Evolutionary conservation across 2,113 vertebrate genomes (phyloP).

Genomic region (Archilochus colubris): DNA sequence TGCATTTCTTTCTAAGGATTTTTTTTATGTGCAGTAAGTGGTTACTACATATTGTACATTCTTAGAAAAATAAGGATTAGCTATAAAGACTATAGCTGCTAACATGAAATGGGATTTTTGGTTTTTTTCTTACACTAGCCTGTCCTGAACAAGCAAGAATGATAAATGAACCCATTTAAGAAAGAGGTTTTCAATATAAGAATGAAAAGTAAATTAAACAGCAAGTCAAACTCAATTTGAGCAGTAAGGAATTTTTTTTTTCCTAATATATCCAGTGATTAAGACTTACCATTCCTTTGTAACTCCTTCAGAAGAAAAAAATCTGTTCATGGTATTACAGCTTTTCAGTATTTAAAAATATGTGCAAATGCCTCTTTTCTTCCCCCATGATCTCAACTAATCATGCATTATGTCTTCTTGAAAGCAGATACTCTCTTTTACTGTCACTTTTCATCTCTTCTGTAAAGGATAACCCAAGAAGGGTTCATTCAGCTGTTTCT

Average conservation of each 20-base stretch:
- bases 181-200: not conserved
- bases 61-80: not conserved
- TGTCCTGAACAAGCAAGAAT: not conserved
- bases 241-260: not conserved
- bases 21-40: not conserved
- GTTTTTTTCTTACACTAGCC: accelerated
- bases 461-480: not conserved
- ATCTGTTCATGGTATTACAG: not conserved
- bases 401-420: not conserved
- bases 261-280: not conserved
- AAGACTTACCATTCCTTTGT: not conserved
- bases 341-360: not conserved
- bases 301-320: not conserved
- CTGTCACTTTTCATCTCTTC: not conserved
- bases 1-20: not conserved
- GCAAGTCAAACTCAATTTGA: not conserved
- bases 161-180: not conserved
- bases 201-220: not conserved
- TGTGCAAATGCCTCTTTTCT: not conserved
- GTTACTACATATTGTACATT: not conserved
- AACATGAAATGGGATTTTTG: not conserved
- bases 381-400: not conserved
- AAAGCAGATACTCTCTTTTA: not conserved
- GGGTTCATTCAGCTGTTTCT: not conserved
- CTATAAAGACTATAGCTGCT: not conserved